Evolutionary conservation across 2,797 vertebrate species (phyloP).

Genomic region (Onychomys torridus): DNA sequence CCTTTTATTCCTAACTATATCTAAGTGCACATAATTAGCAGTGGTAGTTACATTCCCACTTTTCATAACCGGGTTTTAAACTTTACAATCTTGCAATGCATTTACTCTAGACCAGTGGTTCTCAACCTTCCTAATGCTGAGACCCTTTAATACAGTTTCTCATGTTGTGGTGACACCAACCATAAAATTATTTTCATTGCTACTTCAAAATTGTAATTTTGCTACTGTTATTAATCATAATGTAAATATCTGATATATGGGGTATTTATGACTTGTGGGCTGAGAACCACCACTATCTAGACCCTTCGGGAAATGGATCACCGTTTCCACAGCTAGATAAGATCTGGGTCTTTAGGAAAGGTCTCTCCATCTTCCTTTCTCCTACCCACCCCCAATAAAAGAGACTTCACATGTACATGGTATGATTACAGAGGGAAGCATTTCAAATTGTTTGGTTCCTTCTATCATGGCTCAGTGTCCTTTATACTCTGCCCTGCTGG

Average conservation of each 20-base stretch:
- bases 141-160: background rate
- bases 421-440: background rate
- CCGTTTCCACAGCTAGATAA: background rate
- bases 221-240: background rate
- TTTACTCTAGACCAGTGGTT: background rate
- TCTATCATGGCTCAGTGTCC: background rate
- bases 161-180: background rate
- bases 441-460: background rate
- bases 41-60: background rate
- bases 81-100: background rate
- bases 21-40: background rate
- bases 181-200: background rate
- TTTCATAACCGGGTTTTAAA: background rate
- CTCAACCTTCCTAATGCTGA: background rate
- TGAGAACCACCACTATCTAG: background rate
- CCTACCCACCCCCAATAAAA: background rate
- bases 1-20: background rate
- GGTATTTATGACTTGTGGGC: no score
- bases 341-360: background rate
- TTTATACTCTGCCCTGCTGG: background rate
- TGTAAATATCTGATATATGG: background rate
- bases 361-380: background rate
- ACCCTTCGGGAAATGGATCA: background rate
- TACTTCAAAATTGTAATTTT: background rate
- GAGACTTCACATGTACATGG: background rate